These are phyloP conservation scores for Acleris holmiana DNA, from an alignment of 2,888 invertebrate species.

Conservation along the genomic window DNA sequence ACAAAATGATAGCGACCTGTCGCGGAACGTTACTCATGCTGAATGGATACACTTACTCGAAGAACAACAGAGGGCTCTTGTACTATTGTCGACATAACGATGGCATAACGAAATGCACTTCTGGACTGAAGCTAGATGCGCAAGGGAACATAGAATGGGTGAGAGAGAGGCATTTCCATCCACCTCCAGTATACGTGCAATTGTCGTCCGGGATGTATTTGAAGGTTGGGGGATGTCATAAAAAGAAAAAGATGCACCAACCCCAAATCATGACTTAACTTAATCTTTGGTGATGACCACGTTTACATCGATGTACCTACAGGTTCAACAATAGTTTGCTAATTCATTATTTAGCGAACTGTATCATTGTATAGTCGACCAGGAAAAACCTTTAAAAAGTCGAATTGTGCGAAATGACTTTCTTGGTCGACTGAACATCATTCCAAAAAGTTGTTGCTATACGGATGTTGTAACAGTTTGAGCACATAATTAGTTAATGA, in stretches of 20 bases:
- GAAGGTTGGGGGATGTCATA: slow-evolving; percentile 19
- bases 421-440: too few species aligned
- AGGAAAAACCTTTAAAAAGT: too few species aligned
- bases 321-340: too few species aligned
- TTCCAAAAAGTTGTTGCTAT: too few species aligned
- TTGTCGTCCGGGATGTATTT: slow-evolving; percentile 30
- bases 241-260: background rate
- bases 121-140: slow-evolving; percentile 27
- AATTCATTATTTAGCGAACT: too few species aligned
- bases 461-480: too few species aligned
- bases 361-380: too few species aligned
- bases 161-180: slow-evolving; percentile 35
- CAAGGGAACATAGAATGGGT: slow-evolving; percentile 23
- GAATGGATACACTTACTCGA: slow-evolving; percentile 32
- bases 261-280: too few species aligned
- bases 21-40: slow-evolving; percentile 35
- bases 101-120: slow-evolving; percentile 24
- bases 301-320: too few species aligned
- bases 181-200: slow-evolving; percentile 29
- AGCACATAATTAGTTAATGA: too few species aligned
- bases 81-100: slow-evolving; percentile 30
- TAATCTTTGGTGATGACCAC: too few species aligned
- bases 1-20: slow-evolving; percentile 31
- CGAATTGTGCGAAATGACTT: too few species aligned
- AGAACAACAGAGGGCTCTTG: slow-evolving; percentile 20